phyloP scores from a whole-genome alignment of 2,888 invertebrate species.

The Blastobasis lacticolella region DNA sequence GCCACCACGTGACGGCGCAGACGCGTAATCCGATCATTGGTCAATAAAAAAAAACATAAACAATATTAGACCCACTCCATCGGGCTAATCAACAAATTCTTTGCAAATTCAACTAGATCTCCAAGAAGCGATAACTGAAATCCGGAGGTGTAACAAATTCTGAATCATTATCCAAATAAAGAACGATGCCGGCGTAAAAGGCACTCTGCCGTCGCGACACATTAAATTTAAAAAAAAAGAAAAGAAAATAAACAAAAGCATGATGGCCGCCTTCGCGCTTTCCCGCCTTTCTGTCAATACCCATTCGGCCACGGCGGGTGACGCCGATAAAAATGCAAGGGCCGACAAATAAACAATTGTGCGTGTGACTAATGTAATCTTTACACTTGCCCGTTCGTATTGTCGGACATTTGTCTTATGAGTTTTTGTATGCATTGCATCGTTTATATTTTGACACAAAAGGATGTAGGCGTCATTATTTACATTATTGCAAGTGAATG shows the following conservation, averaged over 20 bases:
- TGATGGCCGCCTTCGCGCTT: slow-evolving; percentile 42
- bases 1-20: slow-evolving; percentile 29
- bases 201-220: slow-evolving; percentile 18
- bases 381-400: slow-evolving; percentile 17
- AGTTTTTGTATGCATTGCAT: too few relatives aligned
- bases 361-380: slow-evolving; percentile 29
- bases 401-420: background rate
- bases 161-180: slow-evolving; percentile 13
- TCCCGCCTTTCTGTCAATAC: slow-evolving; percentile 51
- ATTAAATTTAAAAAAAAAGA: slow-evolving; percentile 6
- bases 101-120: slow-evolving; percentile 10
- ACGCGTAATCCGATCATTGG: slow-evolving; percentile 38
- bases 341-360: slow-evolving; percentile 32
- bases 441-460: too few relatives aligned
- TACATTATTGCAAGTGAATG: too few relatives aligned
- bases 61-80: slow-evolving; percentile 16
- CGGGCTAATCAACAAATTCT: slow-evolving; percentile 19
- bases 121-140: too few relatives aligned
- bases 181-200: slow-evolving; percentile 34
- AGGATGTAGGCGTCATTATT: too few relatives aligned
- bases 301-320: slow-evolving; percentile 30
- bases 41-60: slow-evolving; percentile 18
- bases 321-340: slow-evolving; percentile 31
- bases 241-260: slow-evolving; percentile 37
- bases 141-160: too few relatives aligned